A percentile compares a stretch with the other conserved stretches of the same genome.
These are phyloP conservation scores for Gymnoscopelus braueri DNA, from an alignment of 2,797 vertebrate species.

Conservation along the genomic window DNA sequence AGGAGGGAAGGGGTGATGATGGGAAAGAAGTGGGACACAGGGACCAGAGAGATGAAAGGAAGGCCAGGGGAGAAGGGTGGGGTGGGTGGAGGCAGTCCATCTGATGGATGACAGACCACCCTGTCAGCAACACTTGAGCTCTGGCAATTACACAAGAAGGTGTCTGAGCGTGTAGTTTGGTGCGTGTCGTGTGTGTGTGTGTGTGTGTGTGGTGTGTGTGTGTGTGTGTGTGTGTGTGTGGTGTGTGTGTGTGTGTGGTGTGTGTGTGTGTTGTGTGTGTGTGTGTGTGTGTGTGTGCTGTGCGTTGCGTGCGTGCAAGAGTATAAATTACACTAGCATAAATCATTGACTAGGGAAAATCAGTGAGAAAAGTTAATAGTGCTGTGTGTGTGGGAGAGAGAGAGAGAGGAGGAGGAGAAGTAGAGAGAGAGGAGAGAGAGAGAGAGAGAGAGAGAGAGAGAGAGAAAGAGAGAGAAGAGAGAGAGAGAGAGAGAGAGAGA, in stretches of 20 bases:
- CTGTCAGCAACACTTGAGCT: conserved; percentile 3
- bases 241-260: not conserved
- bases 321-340: not conserved
- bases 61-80: conserved; percentile 3
- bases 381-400: too few species aligned
- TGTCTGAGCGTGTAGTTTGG: not conserved
- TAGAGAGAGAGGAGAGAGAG: too few species aligned
- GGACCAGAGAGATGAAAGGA: conserved; percentile 7
- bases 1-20: too few species aligned
- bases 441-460: too few species aligned
- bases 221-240: not conserved
- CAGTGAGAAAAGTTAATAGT: too few species aligned
- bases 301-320: too few species aligned
- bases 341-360: too few species aligned
- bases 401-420: too few species aligned
- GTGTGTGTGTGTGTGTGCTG: conserved; percentile 1
- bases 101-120: conserved; percentile 35
- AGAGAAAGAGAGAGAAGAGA: too few species aligned
- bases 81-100: conserved; percentile 35
- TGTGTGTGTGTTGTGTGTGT: not conserved
- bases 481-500: too few species aligned
- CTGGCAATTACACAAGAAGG: conserved; percentile 35
- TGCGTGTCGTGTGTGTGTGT: not conserved
- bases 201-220: not conserved
- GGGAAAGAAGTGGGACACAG: not conserved